Evolutionary conservation across 2,113 vertebrate genomes (phyloP).

Genomic region (Empidonax alnorum): DNA sequence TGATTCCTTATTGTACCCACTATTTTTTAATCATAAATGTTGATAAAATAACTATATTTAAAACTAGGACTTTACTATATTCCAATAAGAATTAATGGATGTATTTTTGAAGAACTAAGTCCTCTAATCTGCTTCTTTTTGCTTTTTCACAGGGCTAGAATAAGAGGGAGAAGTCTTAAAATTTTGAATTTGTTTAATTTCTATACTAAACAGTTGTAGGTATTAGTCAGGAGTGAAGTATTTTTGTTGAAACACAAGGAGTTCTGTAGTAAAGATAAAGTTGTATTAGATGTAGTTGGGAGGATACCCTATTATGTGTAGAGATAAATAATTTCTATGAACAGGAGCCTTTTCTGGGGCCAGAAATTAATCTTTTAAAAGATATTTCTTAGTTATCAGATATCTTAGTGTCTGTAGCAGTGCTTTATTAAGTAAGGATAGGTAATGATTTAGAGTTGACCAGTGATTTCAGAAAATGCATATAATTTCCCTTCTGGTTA

Average conservation of each 20-base stretch:
- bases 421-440: not conserved
- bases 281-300: not conserved
- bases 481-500: not conserved
- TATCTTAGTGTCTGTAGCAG: not conserved
- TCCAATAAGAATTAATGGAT: not conserved
- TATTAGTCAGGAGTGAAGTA: not conserved
- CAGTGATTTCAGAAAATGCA: not conserved
- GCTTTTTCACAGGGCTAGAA: not conserved
- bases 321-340: not conserved
- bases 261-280: not conserved
- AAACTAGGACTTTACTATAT: not conserved
- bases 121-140: not conserved
- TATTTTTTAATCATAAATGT: not conserved
- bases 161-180: not conserved
- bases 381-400: not conserved
- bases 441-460: not conserved
- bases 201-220: not conserved
- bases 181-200: not conserved
- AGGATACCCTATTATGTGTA: fast-evolving
- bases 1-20: not conserved
- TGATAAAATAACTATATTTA: not conserved
- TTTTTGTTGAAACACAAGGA: not conserved
- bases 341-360: not conserved
- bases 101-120: not conserved
- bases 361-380: not conserved